Evolutionary conservation across 1,140 invertebrate species (phyloP), one percentile per base, ranked within the genome.

Genomic region (Drosophila sp.): DNA sequence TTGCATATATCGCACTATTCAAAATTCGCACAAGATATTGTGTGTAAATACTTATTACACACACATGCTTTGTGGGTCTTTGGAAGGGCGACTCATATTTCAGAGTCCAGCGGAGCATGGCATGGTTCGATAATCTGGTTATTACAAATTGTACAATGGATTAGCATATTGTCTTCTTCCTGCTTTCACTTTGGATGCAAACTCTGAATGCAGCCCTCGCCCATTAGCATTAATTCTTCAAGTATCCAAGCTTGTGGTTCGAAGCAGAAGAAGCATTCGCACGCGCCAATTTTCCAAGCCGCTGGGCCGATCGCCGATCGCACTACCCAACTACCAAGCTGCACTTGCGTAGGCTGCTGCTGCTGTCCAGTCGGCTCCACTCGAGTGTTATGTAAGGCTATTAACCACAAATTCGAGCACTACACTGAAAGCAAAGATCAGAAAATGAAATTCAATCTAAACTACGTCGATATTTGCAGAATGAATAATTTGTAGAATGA

Each of bases 251-350:
- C 17, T 17, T 41, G 60, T 70, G 66, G 58, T 64, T 56, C 60
- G 63, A 63, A 54, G 56, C 50, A 38, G 25, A 35, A 70, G 72
- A 32, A 76, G 67, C 72, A 58, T 70, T 76, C 76, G 82, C 83
- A 86, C 83, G 83, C 83, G 83, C 76, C 83, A 87, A 86, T 86
- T 86, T 87, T 86, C 79, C 83, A 69, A 67, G 33, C 69, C 79
- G 68, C 82, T 86, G 82, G 63, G 66, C 77, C 69, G 64, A 70
- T 68, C 66, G 50, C 60, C 69, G 64, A 70, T 68, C 66, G 50
- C 60, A 35, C 47, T 3, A 38, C 33, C 62, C 62, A 23, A 1
- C 54, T 41, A 29, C 8, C 10, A 17, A 17, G 17, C 17, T 57
- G n/a, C 7, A 32, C 62, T 79, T 57, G 72, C 58, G 47, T 77